A percentile compares a stretch with the other conserved stretches of the same genome.
These are phyloP conservation scores for Sebastes alutus DNA, from an alignment of 2,797 vertebrate genomes.

Conservation along the genomic window DNA sequence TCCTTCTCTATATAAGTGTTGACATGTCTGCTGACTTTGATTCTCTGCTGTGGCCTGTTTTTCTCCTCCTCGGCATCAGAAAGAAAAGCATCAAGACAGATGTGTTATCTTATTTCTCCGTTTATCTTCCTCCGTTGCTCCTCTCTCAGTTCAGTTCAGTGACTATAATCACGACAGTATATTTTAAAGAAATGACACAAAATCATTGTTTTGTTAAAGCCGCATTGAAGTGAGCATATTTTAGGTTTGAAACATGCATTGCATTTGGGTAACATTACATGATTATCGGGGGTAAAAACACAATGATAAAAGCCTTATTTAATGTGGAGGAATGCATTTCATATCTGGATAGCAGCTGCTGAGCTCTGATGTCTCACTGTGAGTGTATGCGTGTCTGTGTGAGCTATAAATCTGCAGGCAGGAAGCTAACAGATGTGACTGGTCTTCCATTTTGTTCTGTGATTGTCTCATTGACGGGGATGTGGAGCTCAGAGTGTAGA, in stretches of 20 bases:
- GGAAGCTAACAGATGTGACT: slow-evolving; percentile 46
- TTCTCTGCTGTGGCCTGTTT: slow-evolving; percentile 61
- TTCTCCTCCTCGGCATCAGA: slow-evolving; percentile 41
- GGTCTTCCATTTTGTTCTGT: slow-evolving; percentile 25
- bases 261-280: slow-evolving; percentile 10
- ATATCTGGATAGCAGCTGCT: slow-evolving; percentile 77
- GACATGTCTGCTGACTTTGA: slow-evolving; percentile 74
- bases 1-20: slow-evolving; percentile 62
- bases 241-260: slow-evolving; percentile 13
- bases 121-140: slow-evolving; percentile 18
- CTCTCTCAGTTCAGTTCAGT: not conserved
- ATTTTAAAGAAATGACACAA: not conserved
- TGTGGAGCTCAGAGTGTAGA: not conserved
- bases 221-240: not conserved
- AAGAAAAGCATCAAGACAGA: slow-evolving; percentile 51
- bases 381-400: slow-evolving; percentile 25
- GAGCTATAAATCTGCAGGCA: slow-evolving; percentile 40
- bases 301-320: slow-evolving; percentile 46
- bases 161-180: not conserved
- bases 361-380: slow-evolving; percentile 9
- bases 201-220: not conserved
- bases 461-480: not conserved
- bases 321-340: slow-evolving; percentile 67
- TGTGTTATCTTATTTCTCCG: slow-evolving; percentile 47
- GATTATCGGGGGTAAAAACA: slow-evolving; percentile 18